A percentile compares a stretch with the other conserved stretches of the same genome.
Evolutionary conservation across 2,113 vertebrate species (phyloP).

Genomic region (Phyllostomus discolor): DNA sequence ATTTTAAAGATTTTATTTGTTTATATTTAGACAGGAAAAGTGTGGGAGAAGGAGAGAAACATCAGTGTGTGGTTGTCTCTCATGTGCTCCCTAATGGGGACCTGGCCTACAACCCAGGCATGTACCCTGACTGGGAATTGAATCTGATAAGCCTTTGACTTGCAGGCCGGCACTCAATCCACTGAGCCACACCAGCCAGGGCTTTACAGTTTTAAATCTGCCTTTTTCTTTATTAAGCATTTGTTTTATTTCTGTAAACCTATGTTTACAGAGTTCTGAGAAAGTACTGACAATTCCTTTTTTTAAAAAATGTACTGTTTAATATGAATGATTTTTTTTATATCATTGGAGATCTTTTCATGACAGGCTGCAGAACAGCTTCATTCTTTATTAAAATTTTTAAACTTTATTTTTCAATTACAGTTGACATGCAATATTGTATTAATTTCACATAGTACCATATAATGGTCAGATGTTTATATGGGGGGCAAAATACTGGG

Average conservation of each 20-base stretch:
- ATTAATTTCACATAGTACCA: background rate
- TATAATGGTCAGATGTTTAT: background rate
- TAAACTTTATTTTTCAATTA: background rate
- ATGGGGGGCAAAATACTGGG: no score
- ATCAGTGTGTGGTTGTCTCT: no score
- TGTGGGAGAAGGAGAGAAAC: no score
- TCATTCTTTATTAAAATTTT: background rate
- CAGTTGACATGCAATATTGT: background rate
- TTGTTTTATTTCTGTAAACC: background rate
- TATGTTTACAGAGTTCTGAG: background rate
- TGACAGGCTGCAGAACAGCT: background rate
- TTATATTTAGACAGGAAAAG: no score
- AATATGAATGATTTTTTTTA: background rate
- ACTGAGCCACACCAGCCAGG: no score
- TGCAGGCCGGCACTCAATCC: no score
- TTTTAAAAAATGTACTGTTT: background rate
- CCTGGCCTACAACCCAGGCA: no score
- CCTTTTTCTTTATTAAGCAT: background rate
- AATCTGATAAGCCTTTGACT: no score
- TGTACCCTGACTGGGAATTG: no score
- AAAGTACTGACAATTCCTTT: background rate
- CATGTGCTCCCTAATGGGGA: no score
- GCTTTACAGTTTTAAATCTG: background rate
- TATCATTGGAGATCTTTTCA: background rate
- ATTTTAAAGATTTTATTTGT: no score